phyloP scores from a whole-genome alignment of 2,888 invertebrate species.

The Syrphus vitripennis region DNA sequence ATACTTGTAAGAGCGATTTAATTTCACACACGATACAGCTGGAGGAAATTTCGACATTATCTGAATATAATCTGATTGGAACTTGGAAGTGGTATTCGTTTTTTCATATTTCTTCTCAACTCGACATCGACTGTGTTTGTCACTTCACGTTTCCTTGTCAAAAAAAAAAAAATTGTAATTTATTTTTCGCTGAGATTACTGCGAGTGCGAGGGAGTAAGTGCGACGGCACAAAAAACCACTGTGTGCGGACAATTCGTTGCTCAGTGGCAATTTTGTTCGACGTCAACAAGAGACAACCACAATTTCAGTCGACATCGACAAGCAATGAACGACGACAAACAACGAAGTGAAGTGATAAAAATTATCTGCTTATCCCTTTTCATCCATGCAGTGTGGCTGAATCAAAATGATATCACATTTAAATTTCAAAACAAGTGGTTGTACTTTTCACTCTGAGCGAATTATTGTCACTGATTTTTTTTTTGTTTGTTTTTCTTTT shows the following conservation, averaged over 20 bases:
- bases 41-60: slow-evolving; percentile 59
- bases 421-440: background rate
- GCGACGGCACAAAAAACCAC: background rate
- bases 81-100: slow-evolving; percentile 40
- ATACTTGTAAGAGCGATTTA: slow-evolving; percentile 3
- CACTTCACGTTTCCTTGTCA: slow-evolving; percentile 65
- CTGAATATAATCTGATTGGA: slow-evolving; percentile 54
- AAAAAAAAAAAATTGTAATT: slow-evolving; percentile 24
- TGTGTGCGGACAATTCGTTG: background rate
- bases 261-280: slow-evolving; percentile 30
- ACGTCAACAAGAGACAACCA: slow-evolving; percentile 41
- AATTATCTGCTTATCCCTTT: slow-evolving; percentile 9
- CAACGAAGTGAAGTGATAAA: background rate
- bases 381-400: slow-evolving; percentile 22
- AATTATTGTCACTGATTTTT: slow-evolving; percentile 43
- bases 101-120: slow-evolving; percentile 23
- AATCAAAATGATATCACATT: background rate
- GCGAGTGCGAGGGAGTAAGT: slow-evolving; percentile 34
- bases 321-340: background rate
- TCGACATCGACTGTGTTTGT: slow-evolving; percentile 23
- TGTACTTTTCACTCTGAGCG: slow-evolving; percentile 53
- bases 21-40: slow-evolving; percentile 47
- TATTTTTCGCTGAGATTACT: slow-evolving; percentile 37
- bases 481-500: background rate
- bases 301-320: background rate